phyloP scores from a whole-genome alignment of 2,113 vertebrate genomes.

The Burhinus bistriatus region DNA sequence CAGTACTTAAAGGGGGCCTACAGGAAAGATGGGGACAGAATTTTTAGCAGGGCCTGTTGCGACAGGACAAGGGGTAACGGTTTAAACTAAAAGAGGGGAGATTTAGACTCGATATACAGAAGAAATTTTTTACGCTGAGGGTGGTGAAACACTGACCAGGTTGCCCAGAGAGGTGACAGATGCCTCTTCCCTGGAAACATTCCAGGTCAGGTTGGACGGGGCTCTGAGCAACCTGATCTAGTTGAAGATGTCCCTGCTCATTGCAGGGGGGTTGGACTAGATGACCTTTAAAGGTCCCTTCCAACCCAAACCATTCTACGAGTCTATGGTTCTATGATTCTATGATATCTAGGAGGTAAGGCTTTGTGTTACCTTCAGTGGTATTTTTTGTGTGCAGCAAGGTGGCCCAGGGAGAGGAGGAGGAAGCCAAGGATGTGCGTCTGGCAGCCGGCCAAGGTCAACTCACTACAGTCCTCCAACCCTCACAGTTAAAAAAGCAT shows the following conservation, averaged over 20 bases:
- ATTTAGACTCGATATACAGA: neutral
- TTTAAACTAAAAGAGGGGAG: neutral
- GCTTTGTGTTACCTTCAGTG: neutral
- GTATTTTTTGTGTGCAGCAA: neutral
- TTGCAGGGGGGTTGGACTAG: too few species aligned
- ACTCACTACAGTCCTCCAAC: neutral
- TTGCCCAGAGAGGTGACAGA: too few species aligned
- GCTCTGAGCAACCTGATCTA: too few species aligned
- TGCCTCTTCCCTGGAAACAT: neutral
- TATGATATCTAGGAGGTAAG: neutral
- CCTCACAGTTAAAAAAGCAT: neutral
- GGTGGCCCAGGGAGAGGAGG: neutral
- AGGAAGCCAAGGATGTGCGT: rapidly evolving
- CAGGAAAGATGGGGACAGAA: neutral
- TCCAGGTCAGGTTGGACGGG: neutral
- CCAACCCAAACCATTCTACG: too few species aligned
- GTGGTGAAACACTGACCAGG: neutral
- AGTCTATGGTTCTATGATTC: neutral
- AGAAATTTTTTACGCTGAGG: neutral
- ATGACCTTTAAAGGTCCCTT: too few species aligned
- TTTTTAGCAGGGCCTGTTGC: neutral
- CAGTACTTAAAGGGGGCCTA: neutral
- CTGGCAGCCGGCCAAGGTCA: neutral
- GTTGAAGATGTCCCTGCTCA: too few species aligned
- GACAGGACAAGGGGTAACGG: neutral